Evolutionary conservation across 2,797 vertebrate species (phyloP).

Genomic region (Anas bahamensis): DNA sequence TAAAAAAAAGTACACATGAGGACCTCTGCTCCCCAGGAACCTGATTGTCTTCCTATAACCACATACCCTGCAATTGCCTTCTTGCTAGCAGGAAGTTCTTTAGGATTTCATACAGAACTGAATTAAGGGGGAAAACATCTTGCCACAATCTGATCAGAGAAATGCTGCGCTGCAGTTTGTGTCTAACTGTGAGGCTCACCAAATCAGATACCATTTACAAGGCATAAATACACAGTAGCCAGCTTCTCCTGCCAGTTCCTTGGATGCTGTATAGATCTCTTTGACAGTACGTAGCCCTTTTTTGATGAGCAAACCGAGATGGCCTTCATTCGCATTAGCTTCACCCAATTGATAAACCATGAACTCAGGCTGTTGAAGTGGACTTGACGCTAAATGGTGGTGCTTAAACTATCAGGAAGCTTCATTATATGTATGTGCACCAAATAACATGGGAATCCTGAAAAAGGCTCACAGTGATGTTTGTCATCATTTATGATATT

Average conservation of each 20-base stretch:
- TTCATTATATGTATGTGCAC: background rate
- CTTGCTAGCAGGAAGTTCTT: conserved; percentile 43
- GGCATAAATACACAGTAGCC: background rate
- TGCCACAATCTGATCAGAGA: background rate
- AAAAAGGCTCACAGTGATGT: background rate
- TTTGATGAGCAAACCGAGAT: background rate
- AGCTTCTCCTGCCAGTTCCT: background rate
- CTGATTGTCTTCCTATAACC: conserved; percentile 53
- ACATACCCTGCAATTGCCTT: background rate
- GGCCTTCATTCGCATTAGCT: background rate
- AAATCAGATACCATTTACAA: conserved; percentile 9
- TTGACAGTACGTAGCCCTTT: background rate
- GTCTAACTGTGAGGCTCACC: background rate
- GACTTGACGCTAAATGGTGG: background rate
- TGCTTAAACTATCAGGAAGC: background rate
- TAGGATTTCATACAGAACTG: conserved; percentile 8
- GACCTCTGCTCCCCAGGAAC: conserved; percentile 56
- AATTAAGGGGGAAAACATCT: background rate
- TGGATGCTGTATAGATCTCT: background rate
- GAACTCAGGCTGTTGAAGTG: background rate
- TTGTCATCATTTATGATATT: background rate
- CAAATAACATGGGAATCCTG: background rate
- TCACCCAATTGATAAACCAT: background rate
- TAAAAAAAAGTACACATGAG: conserved; percentile 26
- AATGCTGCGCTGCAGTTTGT: background rate